Percentiles rank a stretch among this genome's conserved stretches.
phyloP scores from a whole-genome alignment of 2,797 vertebrate genomes.

The Hoplostethus mediterraneus region DNA sequence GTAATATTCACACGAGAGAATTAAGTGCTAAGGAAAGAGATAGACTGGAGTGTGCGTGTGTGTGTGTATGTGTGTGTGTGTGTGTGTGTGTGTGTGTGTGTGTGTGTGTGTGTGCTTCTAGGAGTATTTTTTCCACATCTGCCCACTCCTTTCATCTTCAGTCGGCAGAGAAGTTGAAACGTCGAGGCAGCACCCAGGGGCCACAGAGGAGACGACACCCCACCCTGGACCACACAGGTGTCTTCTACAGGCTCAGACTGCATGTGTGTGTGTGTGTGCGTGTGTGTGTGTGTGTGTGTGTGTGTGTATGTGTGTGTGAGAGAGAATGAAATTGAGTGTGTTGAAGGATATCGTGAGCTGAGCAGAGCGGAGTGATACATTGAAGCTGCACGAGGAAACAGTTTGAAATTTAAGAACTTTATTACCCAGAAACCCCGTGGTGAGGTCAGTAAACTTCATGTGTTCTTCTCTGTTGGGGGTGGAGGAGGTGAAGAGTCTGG shows the following conservation, averaged over 20 bases:
- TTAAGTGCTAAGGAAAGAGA: too few species aligned
- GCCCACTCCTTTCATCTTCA: constrained; percentile 66
- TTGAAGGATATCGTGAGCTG: too few species aligned
- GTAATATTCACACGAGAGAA: too few species aligned
- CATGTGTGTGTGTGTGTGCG: constrained; percentile 3
- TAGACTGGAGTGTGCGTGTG: background rate
- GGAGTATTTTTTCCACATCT: too few species aligned
- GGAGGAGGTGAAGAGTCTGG: too few species aligned
- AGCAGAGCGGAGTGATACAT: too few species aligned
- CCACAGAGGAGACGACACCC: background rate
- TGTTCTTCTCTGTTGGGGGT: too few species aligned
- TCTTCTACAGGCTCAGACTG: background rate
- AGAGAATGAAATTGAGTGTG: background rate
- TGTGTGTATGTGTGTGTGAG: constrained; percentile 9
- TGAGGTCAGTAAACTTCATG: too few species aligned
- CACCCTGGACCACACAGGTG: constrained; percentile 55
- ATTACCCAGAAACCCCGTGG: too few species aligned
- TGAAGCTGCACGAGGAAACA: too few species aligned
- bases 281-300: background rate
- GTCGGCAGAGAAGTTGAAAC: constrained; percentile 56
- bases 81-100: background rate
- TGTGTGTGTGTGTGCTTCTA: background rate
- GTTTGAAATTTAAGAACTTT: too few species aligned
- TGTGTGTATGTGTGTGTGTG: background rate
- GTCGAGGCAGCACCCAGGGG: background rate